Conservation (phyloP, 2,888 invertebrate genomes). For the Aromia moschata region DNA sequence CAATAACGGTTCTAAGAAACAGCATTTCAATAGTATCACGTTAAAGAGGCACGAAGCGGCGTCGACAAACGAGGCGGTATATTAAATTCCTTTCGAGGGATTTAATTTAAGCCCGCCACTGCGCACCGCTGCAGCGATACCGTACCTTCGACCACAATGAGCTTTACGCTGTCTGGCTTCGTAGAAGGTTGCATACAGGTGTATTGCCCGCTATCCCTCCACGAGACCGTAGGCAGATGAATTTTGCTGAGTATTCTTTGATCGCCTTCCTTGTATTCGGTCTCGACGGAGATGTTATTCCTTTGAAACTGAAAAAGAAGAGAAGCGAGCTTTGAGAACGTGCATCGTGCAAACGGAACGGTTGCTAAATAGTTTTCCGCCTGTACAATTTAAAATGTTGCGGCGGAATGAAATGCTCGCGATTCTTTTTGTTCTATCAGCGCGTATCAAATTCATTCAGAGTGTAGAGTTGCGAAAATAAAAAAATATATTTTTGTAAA, state of each 20-base stretch:
- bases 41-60: conserved; percentile 13
- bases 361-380: background rate
- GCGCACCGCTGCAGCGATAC: too few species aligned
- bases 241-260: conserved; percentile 69
- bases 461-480: too few species aligned
- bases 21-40: conserved; percentile 14
- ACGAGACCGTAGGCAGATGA: conserved; percentile 69
- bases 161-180: conserved; percentile 68
- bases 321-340: conserved; percentile 2
- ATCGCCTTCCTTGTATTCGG: conserved; percentile 67
- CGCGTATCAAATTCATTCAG: too few species aligned
- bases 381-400: too few species aligned
- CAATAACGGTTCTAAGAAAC: background rate
- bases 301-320: conserved; percentile 29
- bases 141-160: conserved; percentile 74
- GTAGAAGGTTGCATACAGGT: conserved; percentile 73
- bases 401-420: too few species aligned
- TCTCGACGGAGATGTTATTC: conserved; percentile 65
- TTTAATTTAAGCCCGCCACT: conserved; percentile 16
- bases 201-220: conserved; percentile 69
- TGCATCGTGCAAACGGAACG: background rate
- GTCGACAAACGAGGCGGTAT: conserved; percentile 3
- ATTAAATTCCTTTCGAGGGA: conserved; percentile 20
- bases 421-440: too few species aligned
- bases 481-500: too few species aligned